Base-by-base conservation (phyloP, 2,888 invertebrate species). In the Mayetiola destructor region DNA sequence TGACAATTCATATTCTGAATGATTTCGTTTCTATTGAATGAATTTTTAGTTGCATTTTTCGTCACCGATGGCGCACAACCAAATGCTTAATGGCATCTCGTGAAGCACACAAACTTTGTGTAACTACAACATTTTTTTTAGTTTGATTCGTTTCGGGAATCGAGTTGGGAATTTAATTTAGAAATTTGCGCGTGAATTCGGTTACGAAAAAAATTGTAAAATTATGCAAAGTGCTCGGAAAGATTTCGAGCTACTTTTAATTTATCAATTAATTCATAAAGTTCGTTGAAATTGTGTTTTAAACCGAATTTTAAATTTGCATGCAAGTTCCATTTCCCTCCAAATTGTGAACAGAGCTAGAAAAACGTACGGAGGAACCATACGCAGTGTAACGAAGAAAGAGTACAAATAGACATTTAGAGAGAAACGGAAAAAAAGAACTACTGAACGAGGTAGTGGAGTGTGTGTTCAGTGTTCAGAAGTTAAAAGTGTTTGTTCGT, bases 81-180 rank as follows among this genome's bases (percentile, higher is more conserved):
- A 48, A 48, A 48, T 48, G 48, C 48, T 48, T 27, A 48, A 48
- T 48, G 48, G 48, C 48, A 48, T 48, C 48, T 48, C 48, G 48
- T 48, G 27, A 48, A 48, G 48, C 48, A 48, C 48, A 48, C 48
- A 48, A 48, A 48, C 48, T 48, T 48, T 48, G 48, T 48, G 48
- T 48, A 48, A 48, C 48, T 48, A 48, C 48, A 48, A 48, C 48
- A 48, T 48, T 48, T 48, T 48, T n/a, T 48, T 48, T 27, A 27
- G 27, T 48, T 48, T 27, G 27, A 27, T 48, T 27, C 27, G 27
- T 48, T 48, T 48, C n/a, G 48, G 23, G 48, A 48, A 48, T 48
- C 48, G 27, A 48, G 48, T 48, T 48, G 27, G 48, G 27, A 48
- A 48, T n/a, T n/a, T n/a, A 48, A 48, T 27, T 27, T 48, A n/a